Conservation (phyloP, 2,888 invertebrate genomes). For the Epsilonema sp. region DNA sequence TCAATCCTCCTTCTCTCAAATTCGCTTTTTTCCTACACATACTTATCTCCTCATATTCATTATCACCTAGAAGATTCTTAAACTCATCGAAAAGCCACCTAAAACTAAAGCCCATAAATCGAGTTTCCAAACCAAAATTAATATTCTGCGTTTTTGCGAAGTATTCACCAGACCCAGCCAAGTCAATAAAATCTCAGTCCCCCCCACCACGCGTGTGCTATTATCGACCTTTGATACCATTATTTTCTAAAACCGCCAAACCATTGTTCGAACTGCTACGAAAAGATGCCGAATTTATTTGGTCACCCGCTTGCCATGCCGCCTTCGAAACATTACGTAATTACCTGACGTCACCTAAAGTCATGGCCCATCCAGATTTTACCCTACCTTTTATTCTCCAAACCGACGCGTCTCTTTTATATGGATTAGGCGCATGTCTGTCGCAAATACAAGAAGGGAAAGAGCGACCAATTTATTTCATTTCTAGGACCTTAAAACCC, state of each 20-base stretch:
- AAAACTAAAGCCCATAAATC: too few relatives aligned
- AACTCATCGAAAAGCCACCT: background rate
- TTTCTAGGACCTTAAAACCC: background rate
- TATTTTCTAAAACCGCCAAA: constrained; percentile 8
- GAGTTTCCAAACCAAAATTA: too few relatives aligned
- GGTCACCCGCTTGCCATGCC: constrained; percentile 5
- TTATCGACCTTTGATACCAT: constrained; percentile 9
- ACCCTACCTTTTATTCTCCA: constrained; percentile 9
- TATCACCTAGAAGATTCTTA: too few relatives aligned
- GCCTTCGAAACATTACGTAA: constrained; percentile 8
- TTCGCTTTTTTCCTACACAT: too few relatives aligned
- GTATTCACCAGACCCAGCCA: background rate
- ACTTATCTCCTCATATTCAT: too few relatives aligned
- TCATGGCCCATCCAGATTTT: constrained; percentile 5
- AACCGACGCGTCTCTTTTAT: constrained; percentile 8
- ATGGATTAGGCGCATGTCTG: background rate
- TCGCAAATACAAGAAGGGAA: background rate
- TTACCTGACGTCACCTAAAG: too few relatives aligned
- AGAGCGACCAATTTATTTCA: background rate
- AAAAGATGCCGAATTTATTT: constrained; percentile 7
- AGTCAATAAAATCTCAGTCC: background rate
- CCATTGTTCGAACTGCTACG: constrained; percentile 8
- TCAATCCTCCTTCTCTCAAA: too few relatives aligned
- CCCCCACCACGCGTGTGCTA: background rate
- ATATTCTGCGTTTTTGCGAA: too few relatives aligned